phyloP scores from a whole-genome alignment of 2,113 vertebrate genomes.

The Hippocampus zosterae region DNA sequence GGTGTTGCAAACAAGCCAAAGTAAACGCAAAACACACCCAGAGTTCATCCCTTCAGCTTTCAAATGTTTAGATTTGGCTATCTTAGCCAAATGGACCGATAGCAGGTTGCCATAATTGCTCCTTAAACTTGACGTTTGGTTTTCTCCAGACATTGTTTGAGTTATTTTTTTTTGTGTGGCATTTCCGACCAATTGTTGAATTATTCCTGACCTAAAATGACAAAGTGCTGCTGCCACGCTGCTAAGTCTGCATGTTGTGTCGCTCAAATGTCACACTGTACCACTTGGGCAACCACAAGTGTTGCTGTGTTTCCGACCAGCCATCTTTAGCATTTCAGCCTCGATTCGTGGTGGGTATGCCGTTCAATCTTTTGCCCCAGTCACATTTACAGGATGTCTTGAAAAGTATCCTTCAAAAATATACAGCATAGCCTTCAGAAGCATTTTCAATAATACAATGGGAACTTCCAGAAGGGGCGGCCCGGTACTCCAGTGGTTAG shows the following conservation, averaged over 20 bases:
- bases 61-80: neutral
- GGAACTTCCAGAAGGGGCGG: too few species aligned
- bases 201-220: neutral
- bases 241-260: neutral
- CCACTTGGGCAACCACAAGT: slow-evolving; percentile 19
- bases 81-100: neutral
- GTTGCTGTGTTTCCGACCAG: slow-evolving; percentile 48
- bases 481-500: too few species aligned
- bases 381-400: neutral
- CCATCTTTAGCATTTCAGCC: neutral
- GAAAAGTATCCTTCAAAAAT: neutral
- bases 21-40: neutral
- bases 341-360: neutral
- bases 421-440: too few species aligned
- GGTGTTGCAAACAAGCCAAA: neutral
- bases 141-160: neutral
- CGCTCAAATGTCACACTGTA: slow-evolving; percentile 32
- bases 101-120: neutral
- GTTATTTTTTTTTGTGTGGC: neutral
- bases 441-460: too few species aligned
- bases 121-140: neutral
- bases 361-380: neutral
- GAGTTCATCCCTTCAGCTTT: too few species aligned
- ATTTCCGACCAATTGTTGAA: neutral
- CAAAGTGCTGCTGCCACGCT: too few species aligned